Conservation (phyloP, 2,888 invertebrate species). For the Pristionchus japonicus region DNA sequence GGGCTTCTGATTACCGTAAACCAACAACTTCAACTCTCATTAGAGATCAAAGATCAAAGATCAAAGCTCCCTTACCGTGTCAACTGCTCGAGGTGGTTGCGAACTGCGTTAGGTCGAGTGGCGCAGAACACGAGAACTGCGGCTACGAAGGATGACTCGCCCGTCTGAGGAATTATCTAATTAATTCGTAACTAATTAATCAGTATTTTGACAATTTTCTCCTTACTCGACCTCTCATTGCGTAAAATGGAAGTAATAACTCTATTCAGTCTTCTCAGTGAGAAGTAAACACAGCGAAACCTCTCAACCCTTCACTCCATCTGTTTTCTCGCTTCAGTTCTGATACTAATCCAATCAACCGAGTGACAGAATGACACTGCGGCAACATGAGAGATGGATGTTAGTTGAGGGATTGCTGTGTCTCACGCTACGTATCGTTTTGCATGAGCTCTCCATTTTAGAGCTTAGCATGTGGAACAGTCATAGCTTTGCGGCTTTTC, state of each 20-base stretch:
- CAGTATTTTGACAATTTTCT: no score
- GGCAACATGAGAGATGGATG: background rate
- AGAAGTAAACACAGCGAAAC: background rate
- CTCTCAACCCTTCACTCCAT: background rate
- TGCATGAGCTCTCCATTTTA: background rate
- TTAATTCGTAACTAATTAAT: background rate
- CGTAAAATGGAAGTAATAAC: no score
- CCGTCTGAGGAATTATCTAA: background rate
- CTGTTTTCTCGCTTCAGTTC: background rate
- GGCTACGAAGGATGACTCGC: constrained; percentile 50
- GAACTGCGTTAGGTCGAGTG: constrained; percentile 64
- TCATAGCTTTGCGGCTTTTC: background rate
- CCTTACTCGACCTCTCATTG: no score
- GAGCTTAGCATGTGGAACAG: background rate
- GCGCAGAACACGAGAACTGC: constrained; percentile 71
- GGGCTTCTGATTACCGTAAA: no score
- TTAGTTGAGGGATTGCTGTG: background rate
- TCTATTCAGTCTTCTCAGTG: no score
- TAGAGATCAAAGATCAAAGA: background rate
- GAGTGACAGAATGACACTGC: background rate
- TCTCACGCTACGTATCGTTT: background rate
- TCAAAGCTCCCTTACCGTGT: constrained; percentile 55
- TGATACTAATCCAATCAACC: background rate
- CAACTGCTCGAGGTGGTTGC: constrained; percentile 69
- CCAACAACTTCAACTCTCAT: background rate